Percentiles rank a stretch among this genome's conserved stretches.
Evolutionary conservation across 2,888 invertebrate genomes (phyloP).

Genomic region (Lasioglossum calceatum): DNA sequence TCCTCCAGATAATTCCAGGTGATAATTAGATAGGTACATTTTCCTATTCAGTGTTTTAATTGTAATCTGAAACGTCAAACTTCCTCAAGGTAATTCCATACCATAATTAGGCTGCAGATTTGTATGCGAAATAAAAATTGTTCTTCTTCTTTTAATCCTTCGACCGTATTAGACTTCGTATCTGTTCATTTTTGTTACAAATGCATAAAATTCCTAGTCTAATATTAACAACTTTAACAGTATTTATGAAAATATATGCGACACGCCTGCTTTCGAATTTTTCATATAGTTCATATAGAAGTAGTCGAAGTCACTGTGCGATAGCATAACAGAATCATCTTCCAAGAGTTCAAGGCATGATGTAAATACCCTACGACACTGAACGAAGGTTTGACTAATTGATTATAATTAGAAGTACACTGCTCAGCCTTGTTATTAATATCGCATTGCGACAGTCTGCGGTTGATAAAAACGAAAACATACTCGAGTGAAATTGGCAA

Average conservation of each 20-base stretch:
- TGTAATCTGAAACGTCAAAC: not conserved
- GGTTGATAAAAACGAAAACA: not conserved
- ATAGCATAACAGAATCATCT: not conserved
- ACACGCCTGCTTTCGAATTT: not conserved
- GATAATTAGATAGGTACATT: not conserved
- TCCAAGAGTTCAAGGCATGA: not conserved
- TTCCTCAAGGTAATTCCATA: not conserved
- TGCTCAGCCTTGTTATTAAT: not conserved
- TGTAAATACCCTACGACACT: not conserved
- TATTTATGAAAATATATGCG: not conserved
- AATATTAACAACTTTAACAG: too few relatives aligned
- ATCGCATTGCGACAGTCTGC: not conserved
- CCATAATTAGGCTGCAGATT: too few relatives aligned
- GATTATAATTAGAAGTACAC: not conserved
- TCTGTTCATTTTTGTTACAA: not conserved
- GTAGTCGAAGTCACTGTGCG: too few relatives aligned
- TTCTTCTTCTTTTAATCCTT: too few relatives aligned
- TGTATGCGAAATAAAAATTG: not conserved
- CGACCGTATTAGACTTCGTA: too few relatives aligned
- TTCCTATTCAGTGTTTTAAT: not conserved
- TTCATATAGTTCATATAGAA: not conserved
- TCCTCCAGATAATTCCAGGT: not conserved
- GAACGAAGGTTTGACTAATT: not conserved
- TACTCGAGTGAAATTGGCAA: conserved; percentile 4
- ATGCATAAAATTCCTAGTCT: not conserved